Evolutionary conservation across 2,888 invertebrate genomes (phyloP), one percentile per base, ranked within the genome.

Genomic region (Catocala fraxini): DNA sequence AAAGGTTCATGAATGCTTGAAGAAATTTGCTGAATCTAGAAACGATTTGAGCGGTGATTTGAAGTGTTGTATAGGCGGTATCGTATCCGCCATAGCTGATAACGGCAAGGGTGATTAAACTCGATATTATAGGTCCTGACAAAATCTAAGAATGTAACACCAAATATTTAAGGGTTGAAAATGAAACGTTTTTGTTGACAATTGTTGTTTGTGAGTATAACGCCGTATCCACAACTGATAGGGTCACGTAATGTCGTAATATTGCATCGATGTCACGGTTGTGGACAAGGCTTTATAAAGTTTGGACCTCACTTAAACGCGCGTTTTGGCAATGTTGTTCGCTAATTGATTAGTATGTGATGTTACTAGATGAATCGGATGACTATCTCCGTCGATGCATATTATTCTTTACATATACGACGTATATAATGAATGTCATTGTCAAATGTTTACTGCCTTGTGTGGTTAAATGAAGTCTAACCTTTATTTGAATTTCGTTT

Each of bases 11-110:
- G 88, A 89, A 10, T 78, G 87, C 7, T 72, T 94, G 64, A 80
- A 82, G 65, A 92, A 90, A 68, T 86, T 93, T 49, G 73, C 82
- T 0, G 89, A 89, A 0, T 70, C 89, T 0, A 83, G 93, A 61
- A 82, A 73, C 0, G 92, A 93, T 75, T 77, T 93, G 33, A 86
- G 81, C 45, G 81, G 79, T 0, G 85, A 87, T n/a, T 55, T 91
- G 57, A 88, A 83, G 33, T 65, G 65, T 4, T 89, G 89, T 51
- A 73, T 91, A 11, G 57, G 63, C 43, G 81, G 80, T 1, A 80
- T 90, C 6, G 58, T 88, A 1, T 56, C 71, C 5, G 77, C 84
- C 47, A 87, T 92, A 57, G 76, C 85, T 1, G 83, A 82, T 59
- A 83, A 81, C 33, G 81, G 77, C 9, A 77, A 73, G 58, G 61